These are phyloP conservation scores for Thymelicus acteon DNA, from an alignment of 2,888 invertebrate genomes.

Conservation along the genomic window DNA sequence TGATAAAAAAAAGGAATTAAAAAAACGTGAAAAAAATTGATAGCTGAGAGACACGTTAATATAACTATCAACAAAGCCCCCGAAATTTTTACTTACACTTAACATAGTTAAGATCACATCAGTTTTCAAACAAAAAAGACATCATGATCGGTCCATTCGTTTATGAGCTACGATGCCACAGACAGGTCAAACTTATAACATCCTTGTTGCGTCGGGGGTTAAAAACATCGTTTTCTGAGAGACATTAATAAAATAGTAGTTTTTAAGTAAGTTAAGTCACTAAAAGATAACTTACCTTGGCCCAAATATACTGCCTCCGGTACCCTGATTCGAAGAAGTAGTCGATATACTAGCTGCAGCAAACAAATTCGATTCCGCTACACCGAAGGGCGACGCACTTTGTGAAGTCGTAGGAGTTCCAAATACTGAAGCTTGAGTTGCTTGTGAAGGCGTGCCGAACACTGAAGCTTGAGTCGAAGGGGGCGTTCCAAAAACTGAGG, in stretches of 20 bases:
- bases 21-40: neutral
- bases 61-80: too few species aligned
- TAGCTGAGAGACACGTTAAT: too few species aligned
- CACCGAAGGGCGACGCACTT: constrained; percentile 65
- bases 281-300: constrained; percentile 56
- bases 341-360: constrained; percentile 77
- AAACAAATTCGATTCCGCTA: constrained; percentile 66
- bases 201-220: too few species aligned
- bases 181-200: too few species aligned
- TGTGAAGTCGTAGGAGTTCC: constrained; percentile 57
- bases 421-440: constrained; percentile 54
- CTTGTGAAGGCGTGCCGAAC: constrained; percentile 45
- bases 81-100: too few species aligned
- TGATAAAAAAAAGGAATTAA: neutral
- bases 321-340: constrained; percentile 60
- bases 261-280: too few species aligned
- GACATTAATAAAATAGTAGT: too few species aligned
- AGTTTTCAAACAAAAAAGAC: too few species aligned
- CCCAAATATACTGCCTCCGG: constrained; percentile 71
- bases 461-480: constrained; percentile 47
- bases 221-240: too few species aligned
- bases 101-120: too few species aligned
- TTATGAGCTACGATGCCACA: too few species aligned
- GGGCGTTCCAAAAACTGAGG: constrained; percentile 54
- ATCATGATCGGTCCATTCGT: too few species aligned